Base-by-base conservation (phyloP, 2,113 vertebrate genomes). In the Aplodontia rufa region DNA sequence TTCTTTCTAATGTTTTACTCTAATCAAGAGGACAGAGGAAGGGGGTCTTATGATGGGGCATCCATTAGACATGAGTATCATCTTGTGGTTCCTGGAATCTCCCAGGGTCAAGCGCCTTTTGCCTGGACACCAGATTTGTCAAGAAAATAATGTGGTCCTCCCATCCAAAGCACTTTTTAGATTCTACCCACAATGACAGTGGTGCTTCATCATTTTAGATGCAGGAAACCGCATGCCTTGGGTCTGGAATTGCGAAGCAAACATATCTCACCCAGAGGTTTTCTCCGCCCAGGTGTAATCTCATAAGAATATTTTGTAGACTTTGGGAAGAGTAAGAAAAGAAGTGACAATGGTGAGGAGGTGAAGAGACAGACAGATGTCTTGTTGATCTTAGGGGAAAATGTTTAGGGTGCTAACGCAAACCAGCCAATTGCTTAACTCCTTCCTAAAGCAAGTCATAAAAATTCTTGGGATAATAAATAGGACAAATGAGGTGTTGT, bases 41-140 rank as follows among this genome's bases (percentile, higher is more conserved):
- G 93, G 51, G 86, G 47, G 53, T 97, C 60, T 64, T 66, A 4
- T 49, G 89, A 83, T n/a, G 28, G 76, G 74, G 40, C 83, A 95
- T 91, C 86, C 79, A 87, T 90, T 95, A 97, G 95, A 91, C n/a
- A 8, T 74, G 87, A 86, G 72, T 40, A 60, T 94, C 93, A 84
- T 96, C 90, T 66, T 79, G 83, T 82, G 88, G 64, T 95, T 97
- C 91, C 86, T 55, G 91, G 89, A 96, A 91, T 62, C 82, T 96
- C 91, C 30, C 81, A 83, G 89, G 94, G 95, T 89, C 95, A 89
- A 97, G 69, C 62, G 91, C 69, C 86, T 95, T 96, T 96, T 91
- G 69, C 47, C 53, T 84, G 47, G 86, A 71, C 45, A 93, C 82
- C 55, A 91, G 66, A 95, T 96, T 95, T 95, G 72, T 97, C 95